Evolutionary conservation across 1,140 invertebrate genomes (phyloP).

Genomic region (Hormaphis cornu): DNA sequence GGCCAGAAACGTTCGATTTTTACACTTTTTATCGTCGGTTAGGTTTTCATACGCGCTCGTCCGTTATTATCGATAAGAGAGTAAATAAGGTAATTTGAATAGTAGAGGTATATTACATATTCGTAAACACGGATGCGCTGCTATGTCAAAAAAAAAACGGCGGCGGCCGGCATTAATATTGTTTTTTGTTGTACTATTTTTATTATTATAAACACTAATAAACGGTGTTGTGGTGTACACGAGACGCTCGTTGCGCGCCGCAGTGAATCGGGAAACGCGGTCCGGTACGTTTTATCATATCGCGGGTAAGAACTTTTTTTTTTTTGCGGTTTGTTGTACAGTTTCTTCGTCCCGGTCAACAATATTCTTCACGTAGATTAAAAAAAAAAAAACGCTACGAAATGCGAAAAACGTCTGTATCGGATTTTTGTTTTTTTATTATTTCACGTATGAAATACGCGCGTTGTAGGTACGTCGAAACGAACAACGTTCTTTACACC

Average conservation of each 20-base stretch:
- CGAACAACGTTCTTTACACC: no score
- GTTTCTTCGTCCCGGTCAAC: no score
- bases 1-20: not conserved
- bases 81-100: conserved; percentile 2
- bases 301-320: not conserved
- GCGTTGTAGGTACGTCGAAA: no score
- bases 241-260: not conserved
- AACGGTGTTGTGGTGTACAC: no score
- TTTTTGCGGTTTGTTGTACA: not conserved
- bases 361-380: no score
- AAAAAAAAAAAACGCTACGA: no score
- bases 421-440: no score
- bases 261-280: not conserved
- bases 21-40: not conserved
- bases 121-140: not conserved
- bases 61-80: not conserved
- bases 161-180: not conserved
- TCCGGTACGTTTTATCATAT: not conserved
- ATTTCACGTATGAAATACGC: no score
- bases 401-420: no score
- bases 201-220: no score
- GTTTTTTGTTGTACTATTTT: no score
- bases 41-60: not conserved
- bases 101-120: no score
- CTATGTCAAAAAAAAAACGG: not conserved